These are phyloP conservation scores for Maniola hyperantus DNA, from an alignment of 2,888 invertebrate genomes.

Conservation along the genomic window DNA sequence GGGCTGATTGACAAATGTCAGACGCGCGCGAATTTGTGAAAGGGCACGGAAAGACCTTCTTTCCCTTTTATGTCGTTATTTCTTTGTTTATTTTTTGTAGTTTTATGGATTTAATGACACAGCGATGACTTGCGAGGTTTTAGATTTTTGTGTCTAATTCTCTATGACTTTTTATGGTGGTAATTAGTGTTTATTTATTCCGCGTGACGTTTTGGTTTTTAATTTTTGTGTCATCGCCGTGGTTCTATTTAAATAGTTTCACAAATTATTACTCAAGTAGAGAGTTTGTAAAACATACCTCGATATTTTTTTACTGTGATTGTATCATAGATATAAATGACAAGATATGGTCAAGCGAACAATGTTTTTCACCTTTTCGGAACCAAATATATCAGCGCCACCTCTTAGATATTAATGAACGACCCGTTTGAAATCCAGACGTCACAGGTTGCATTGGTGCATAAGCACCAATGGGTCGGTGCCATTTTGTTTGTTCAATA, in stretches of 20 bases:
- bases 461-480: too few relatives aligned
- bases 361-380: too few relatives aligned
- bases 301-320: too few relatives aligned
- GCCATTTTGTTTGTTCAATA: too few relatives aligned
- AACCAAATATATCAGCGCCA: too few relatives aligned
- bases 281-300: too few relatives aligned
- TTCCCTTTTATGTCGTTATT: constrained; percentile 41
- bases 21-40: constrained; percentile 55
- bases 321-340: too few relatives aligned
- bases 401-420: too few relatives aligned
- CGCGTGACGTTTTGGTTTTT: constrained; percentile 23
- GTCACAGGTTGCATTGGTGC: too few relatives aligned
- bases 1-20: constrained; percentile 81
- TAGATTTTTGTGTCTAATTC: constrained; percentile 38
- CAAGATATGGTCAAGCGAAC: too few relatives aligned
- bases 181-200: constrained; percentile 33
- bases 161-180: constrained; percentile 26
- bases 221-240: background rate
- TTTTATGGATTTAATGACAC: constrained; percentile 51
- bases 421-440: too few relatives aligned
- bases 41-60: constrained; percentile 41
- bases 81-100: constrained; percentile 49
- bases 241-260: background rate
- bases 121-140: constrained; percentile 52
- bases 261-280: too few relatives aligned